These are phyloP conservation scores for human DNA, from an alignment of 2,113 vertebrate species.

Conservation along the genomic window DNA sequence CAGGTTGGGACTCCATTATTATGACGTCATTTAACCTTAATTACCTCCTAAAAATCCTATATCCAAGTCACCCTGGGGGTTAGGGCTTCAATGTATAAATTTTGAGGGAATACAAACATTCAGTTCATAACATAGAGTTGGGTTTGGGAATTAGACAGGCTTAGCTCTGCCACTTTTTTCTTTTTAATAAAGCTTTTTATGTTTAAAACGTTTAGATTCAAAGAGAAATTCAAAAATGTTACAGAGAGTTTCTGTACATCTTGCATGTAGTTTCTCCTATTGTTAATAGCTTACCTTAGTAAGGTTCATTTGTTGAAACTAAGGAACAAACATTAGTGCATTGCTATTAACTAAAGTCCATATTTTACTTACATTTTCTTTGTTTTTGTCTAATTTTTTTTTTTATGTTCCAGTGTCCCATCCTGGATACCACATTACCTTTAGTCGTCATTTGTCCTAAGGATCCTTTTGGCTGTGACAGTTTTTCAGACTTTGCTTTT, in stretches of 20 bases:
- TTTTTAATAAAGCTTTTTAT: neutral
- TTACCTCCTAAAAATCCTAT: neutral
- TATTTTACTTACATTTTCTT: neutral
- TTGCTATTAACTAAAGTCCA: neutral
- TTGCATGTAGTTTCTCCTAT: neutral
- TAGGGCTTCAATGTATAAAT: neutral
- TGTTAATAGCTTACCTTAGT: neutral
- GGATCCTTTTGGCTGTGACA: neutral
- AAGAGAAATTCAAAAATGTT: neutral
- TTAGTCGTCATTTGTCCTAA: neutral
- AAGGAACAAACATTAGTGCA: neutral
- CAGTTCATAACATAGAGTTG: neutral
- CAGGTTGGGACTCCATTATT: no score
- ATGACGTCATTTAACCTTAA: no score
- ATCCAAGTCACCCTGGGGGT: neutral
- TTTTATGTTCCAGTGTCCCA: neutral
- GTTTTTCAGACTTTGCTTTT: neutral
- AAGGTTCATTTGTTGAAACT: neutral
- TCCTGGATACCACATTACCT: no score
- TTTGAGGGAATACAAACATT: neutral
- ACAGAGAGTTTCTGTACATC: neutral
- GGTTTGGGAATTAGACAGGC: neutral
- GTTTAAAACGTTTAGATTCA: neutral
- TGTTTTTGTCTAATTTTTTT: neutral
- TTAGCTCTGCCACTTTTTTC: neutral